Evolutionary conservation across 2,113 vertebrate genomes (phyloP).

Genomic region (Sinocyclocheilus maitianheensis): DNA sequence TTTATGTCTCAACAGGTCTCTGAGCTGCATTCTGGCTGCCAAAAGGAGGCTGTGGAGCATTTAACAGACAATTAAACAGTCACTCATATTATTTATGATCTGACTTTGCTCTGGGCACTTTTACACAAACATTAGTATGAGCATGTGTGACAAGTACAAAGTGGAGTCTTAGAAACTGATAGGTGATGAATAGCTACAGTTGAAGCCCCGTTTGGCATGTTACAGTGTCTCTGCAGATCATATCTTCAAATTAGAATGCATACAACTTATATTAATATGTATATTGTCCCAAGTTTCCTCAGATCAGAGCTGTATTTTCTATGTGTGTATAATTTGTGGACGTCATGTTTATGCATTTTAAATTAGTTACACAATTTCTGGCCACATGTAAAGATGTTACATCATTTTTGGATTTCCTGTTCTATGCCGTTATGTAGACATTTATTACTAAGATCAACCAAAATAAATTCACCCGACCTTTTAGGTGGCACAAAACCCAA

Average conservation of each 20-base stretch:
- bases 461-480: neutral
- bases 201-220: neutral
- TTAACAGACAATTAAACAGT: constrained; percentile 31
- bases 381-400: neutral
- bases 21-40: neutral
- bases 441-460: neutral
- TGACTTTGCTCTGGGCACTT: constrained; percentile 1
- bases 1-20: constrained; percentile 45
- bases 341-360: neutral
- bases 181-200: neutral
- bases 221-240: neutral
- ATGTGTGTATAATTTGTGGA: neutral
- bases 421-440: neutral
- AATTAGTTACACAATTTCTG: neutral
- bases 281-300: neutral
- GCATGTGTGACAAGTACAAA: constrained; percentile 9
- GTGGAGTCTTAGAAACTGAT: neutral
- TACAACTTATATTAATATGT: neutral
- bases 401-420: neutral
- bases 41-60: constrained; percentile 14
- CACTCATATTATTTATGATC: constrained; percentile 7
- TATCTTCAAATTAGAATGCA: neutral
- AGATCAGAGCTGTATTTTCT: neutral
- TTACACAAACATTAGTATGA: neutral
- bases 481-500: neutral